Conservation (phyloP, 2,888 invertebrate genomes). For the Saturnia pavonia region DNA sequence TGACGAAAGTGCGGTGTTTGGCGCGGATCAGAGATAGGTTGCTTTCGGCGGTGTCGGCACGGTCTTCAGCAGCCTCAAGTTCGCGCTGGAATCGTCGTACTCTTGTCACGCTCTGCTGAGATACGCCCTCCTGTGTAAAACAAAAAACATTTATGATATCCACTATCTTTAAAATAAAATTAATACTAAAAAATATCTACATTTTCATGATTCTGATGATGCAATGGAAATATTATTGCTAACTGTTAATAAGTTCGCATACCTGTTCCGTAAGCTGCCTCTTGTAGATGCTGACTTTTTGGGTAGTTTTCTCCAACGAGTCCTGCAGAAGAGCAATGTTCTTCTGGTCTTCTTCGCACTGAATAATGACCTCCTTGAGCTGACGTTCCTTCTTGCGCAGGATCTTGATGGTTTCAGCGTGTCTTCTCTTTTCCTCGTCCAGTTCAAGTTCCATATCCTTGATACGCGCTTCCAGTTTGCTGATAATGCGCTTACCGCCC, state of each 20-base stretch:
- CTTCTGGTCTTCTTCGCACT: conserved; percentile 98
- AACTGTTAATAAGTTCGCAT: conserved; percentile 31
- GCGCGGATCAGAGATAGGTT: conserved; percentile 97
- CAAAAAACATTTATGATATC: conserved; percentile 5
- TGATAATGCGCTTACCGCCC: conserved; percentile 97
- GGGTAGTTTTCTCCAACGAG: conserved; percentile 91
- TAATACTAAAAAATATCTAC: background rate
- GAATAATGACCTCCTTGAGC: conserved; percentile 97
- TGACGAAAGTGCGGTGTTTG: conserved; percentile 98
- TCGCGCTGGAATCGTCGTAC: conserved; percentile 99
- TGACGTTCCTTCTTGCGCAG: conserved; percentile 98
- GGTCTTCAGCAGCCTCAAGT: conserved; percentile 98
- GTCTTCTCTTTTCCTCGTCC: conserved; percentile 98
- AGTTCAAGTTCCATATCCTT: conserved; percentile 96
- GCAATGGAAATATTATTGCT: conserved; percentile 19
- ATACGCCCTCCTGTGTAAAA: conserved; percentile 89
- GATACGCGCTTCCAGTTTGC: conserved; percentile 97
- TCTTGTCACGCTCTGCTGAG: conserved; percentile 95
- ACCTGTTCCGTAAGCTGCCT: conserved; percentile 97
- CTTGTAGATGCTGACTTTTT: conserved; percentile 97
- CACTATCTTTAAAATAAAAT: background rate
- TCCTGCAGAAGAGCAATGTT: conserved; percentile 96
- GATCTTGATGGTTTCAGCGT: conserved; percentile 98
- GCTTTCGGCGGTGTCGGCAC: conserved; percentile 97
- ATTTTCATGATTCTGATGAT: background rate